These are phyloP conservation scores for Mactra quadrangularis DNA, from an alignment of 1,140 invertebrate species.

Conservation along the genomic window DNA sequence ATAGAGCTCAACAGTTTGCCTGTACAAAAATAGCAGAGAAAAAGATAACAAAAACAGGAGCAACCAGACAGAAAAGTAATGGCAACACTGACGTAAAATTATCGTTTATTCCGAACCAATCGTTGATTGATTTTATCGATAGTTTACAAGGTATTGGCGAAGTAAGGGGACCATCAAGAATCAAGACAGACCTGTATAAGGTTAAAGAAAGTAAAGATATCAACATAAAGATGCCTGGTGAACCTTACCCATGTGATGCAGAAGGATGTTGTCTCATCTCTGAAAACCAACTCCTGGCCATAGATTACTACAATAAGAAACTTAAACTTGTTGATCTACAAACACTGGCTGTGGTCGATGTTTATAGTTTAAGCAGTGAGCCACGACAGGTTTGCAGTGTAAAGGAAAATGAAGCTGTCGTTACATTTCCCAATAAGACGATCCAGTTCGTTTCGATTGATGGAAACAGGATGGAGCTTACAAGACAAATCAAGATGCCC, in stretches of 20 bases:
- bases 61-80: too few relatives aligned
- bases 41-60: too few relatives aligned
- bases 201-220: conserved; percentile 29
- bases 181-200: too few relatives aligned
- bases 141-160: too few relatives aligned
- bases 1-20: too few relatives aligned
- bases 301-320: conserved; percentile 16
- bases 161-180: too few relatives aligned
- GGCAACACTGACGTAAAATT: too few relatives aligned
- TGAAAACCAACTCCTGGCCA: not conserved
- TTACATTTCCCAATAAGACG: not conserved
- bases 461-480: too few relatives aligned
- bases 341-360: not conserved
- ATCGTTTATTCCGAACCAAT: too few relatives aligned
- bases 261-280: not conserved
- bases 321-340: not conserved
- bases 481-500: not conserved
- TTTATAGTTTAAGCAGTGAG: not conserved
- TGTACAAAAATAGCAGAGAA: too few relatives aligned
- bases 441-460: conserved; percentile 36
- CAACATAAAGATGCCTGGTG: not conserved
- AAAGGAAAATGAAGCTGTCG: conserved; percentile 1
- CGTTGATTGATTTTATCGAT: too few relatives aligned
- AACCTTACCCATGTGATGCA: not conserved
- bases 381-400: not conserved